Percentiles rank a stretch among this genome's conserved stretches.
Evolutionary conservation across 1,140 invertebrate species (phyloP).

Genomic region (Conus ventricosus): DNA sequence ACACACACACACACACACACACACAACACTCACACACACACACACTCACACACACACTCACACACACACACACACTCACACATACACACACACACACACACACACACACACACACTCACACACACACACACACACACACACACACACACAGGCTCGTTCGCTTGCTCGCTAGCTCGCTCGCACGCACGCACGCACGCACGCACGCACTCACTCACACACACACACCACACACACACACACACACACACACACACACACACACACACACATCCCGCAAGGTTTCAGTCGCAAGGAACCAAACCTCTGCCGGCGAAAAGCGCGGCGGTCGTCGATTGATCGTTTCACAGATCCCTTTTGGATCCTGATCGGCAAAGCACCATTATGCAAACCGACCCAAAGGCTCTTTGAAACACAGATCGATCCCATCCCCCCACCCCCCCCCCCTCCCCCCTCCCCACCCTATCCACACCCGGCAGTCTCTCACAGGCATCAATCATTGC

Average conservation of each 20-base stretch:
- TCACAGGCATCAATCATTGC: background rate
- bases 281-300: no score
- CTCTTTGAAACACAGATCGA: no score
- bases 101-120: background rate
- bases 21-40: constrained; percentile 2
- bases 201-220: background rate
- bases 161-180: background rate
- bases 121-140: background rate
- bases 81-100: background rate
- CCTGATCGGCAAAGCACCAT: no score
- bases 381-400: no score
- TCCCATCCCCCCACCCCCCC: no score
- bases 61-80: background rate
- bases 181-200: constrained; percentile 16
- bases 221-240: background rate
- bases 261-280: background rate
- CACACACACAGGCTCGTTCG: constrained; percentile 4
- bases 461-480: background rate
- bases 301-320: no score
- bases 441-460: no score
- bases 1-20: constrained; percentile 17
- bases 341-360: no score
- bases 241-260: background rate
- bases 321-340: no score
- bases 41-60: background rate